Conservation (phyloP, 2,113 vertebrate species). For the Polypterus senegalus region DNA sequence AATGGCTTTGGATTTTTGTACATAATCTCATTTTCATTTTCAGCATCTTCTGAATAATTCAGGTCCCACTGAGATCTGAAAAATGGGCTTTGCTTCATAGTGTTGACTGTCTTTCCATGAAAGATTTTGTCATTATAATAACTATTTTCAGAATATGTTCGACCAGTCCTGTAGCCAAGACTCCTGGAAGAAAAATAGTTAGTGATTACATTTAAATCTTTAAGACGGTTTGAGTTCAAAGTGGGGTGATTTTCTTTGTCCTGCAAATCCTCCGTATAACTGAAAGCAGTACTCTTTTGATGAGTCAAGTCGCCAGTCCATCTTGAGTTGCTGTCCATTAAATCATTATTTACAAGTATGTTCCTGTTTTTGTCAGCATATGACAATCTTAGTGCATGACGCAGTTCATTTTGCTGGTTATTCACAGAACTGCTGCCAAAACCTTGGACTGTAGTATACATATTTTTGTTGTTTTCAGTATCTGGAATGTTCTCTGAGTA, state of each 20-base stretch:
- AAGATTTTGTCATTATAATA: constrained; percentile 14
- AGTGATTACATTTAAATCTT: constrained; percentile 20
- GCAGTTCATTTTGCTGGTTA: neutral
- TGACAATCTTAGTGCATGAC: neutral
- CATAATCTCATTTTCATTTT: neutral
- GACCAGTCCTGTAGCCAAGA: constrained; percentile 22
- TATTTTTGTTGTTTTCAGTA: too few relatives aligned
- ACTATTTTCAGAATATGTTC: constrained; percentile 47
- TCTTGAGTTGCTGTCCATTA: constrained; percentile 15
- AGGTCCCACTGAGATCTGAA: constrained; percentile 44
- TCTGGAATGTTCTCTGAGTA: too few relatives aligned
- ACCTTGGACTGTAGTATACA: too few relatives aligned
- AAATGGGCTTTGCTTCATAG: constrained; percentile 20
- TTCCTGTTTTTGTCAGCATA: constrained; percentile 2
- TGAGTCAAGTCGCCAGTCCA: constrained; percentile 9
- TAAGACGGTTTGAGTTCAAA: constrained; percentile 31
- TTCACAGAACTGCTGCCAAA: neutral
- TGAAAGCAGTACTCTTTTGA: constrained; percentile 12
- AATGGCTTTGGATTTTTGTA: neutral
- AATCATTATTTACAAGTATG: constrained; percentile 9
- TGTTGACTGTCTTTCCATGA: constrained; percentile 6
- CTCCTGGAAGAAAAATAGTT: too few relatives aligned
- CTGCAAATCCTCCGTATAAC: constrained; percentile 5
- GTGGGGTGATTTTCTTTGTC: constrained; percentile 15
- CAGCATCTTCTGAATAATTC: neutral